Conservation (phyloP, 2,888 invertebrate species). For the Noctua janthina region DNA sequence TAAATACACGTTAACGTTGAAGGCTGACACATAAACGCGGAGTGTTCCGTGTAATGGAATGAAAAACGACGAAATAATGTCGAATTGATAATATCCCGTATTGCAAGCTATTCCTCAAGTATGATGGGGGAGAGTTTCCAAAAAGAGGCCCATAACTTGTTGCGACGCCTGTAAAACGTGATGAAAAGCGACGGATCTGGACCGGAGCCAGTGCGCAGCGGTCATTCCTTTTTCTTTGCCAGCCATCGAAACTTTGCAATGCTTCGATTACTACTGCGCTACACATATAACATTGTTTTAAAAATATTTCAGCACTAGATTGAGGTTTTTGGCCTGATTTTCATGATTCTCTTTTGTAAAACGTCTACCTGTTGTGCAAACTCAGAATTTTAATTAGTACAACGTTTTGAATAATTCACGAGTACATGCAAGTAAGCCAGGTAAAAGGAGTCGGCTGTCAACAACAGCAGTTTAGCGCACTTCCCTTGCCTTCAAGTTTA, state of each 20-base stretch:
- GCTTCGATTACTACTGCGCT: conserved; percentile 69
- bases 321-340: not conserved
- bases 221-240: conserved; percentile 73
- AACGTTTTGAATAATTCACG: conserved; percentile 45
- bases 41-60: conserved; percentile 15
- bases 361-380: conserved; percentile 31
- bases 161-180: conserved; percentile 77
- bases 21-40: conserved; percentile 4
- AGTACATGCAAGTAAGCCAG: conserved; percentile 28
- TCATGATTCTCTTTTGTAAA: conserved; percentile 19
- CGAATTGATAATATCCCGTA: conserved; percentile 57
- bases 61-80: conserved; percentile 29
- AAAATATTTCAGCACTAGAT: conserved; percentile 6
- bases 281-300: conserved; percentile 36
- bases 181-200: conserved; percentile 79
- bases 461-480: conserved; percentile 31
- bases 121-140: conserved; percentile 60
- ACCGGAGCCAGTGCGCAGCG: conserved; percentile 74
- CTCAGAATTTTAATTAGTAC: conserved; percentile 43
- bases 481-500: conserved; percentile 30
- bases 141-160: conserved; percentile 80
- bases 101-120: conserved; percentile 52
- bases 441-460: conserved; percentile 30
- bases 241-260: conserved; percentile 72
- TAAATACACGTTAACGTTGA: conserved; percentile 18